These are phyloP conservation scores for Adelognathus sp. DNA, from an alignment of 2,888 invertebrate genomes.

Conservation along the genomic window DNA sequence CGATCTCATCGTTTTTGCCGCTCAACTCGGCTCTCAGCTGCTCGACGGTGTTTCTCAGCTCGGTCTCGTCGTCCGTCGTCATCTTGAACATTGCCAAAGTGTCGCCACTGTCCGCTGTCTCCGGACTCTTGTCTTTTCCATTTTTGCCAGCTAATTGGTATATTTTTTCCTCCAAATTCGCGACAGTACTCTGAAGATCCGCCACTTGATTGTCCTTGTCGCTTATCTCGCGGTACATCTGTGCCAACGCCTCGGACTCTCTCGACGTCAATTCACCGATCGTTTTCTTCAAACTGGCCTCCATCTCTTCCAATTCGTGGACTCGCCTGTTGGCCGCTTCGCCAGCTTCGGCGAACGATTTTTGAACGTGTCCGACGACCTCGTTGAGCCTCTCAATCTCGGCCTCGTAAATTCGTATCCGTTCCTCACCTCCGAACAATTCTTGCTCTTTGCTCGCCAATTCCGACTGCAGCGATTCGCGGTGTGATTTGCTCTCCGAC, in stretches of 20 bases:
- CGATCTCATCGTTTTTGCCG: conserved; percentile 88
- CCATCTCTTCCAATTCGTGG: conserved; percentile 47
- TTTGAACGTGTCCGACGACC: conserved; percentile 11
- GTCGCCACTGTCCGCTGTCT: neutral
- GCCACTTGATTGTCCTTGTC: conserved; percentile 65
- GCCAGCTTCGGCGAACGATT: conserved; percentile 23
- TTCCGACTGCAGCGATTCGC: conserved; percentile 46
- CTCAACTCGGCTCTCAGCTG: conserved; percentile 76
- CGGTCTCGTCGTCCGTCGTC: conserved; percentile 26
- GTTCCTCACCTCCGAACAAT: conserved; percentile 28
- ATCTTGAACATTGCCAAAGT: neutral
- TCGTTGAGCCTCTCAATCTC: conserved; percentile 44
- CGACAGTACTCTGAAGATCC: conserved; percentile 61
- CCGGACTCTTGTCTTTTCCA: neutral
- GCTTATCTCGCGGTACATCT: conserved; percentile 43
- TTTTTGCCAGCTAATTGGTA: conserved; percentile 25
- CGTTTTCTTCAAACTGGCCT: conserved; percentile 36
- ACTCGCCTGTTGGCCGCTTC: conserved; percentile 18
- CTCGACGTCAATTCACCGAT: conserved; percentile 38
- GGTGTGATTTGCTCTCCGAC: conserved; percentile 33
- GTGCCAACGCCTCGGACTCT: conserved; percentile 42
- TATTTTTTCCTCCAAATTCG: conserved; percentile 57
- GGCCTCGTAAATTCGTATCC: conserved; percentile 6
- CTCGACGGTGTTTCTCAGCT: conserved; percentile 13
- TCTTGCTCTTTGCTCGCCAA: conserved; percentile 44